Conservation (phyloP, 2,797 vertebrate genomes). For the Spinibarbus caldwelli region DNA sequence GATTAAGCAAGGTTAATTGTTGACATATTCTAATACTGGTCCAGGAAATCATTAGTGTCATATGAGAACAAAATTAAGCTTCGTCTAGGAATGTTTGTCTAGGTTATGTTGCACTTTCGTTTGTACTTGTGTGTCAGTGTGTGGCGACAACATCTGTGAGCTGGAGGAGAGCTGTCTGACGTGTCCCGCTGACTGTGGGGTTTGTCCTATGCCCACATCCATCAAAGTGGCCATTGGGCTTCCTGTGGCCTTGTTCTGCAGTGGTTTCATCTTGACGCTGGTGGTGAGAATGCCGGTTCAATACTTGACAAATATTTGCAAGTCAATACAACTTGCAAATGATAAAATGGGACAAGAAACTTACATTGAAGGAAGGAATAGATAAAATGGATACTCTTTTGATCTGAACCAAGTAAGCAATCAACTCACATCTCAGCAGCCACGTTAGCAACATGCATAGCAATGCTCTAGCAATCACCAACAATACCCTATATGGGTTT, state of each 20-base stretch:
- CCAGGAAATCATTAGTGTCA: background rate
- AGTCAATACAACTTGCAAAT: background rate
- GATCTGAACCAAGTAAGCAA: background rate
- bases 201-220: slow-evolving; percentile 78
- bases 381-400: background rate
- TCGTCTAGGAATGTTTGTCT: slow-evolving; percentile 1
- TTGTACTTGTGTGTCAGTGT: slow-evolving; percentile 67
- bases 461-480: background rate
- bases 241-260: slow-evolving; percentile 77
- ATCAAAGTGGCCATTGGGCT: slow-evolving; percentile 80
- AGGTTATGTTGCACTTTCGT: background rate
- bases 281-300: slow-evolving; percentile 70
- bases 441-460: background rate
- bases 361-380: background rate
- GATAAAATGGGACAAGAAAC: background rate
- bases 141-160: slow-evolving; percentile 77
- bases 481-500: background rate
- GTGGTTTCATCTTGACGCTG: slow-evolving; percentile 79
- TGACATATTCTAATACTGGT: slow-evolving; percentile 5
- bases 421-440: background rate
- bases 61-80: background rate
- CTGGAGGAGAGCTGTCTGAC: slow-evolving; percentile 78
- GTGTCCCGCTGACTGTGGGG: slow-evolving; percentile 81
- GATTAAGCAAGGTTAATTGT: background rate
- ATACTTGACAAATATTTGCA: background rate